These are phyloP conservation scores for Dermatemys mawii DNA, from an alignment of 2,113 vertebrate genomes.

Conservation along the genomic window DNA sequence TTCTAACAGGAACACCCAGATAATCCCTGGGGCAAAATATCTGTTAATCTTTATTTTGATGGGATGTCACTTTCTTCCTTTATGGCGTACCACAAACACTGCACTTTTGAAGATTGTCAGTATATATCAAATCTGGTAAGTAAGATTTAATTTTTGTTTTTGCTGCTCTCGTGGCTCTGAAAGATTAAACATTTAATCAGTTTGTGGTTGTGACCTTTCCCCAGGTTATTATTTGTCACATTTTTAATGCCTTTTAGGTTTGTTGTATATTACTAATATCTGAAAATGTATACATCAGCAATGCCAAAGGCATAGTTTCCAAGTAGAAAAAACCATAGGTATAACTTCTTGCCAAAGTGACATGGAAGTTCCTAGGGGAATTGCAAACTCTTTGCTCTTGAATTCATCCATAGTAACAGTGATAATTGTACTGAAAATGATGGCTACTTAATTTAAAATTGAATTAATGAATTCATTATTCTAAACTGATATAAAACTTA, in stretches of 20 bases:
- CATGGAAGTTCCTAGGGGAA: fast-evolving
- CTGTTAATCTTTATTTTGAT: slow-evolving; percentile 83
- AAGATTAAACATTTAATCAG: not conserved
- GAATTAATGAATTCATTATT: not conserved
- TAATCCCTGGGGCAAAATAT: slow-evolving; percentile 75
- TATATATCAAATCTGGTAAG: slow-evolving; percentile 67
- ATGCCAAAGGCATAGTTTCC: not conserved
- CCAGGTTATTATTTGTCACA: not conserved
- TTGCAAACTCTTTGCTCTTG: not conserved
- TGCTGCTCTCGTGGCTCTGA: not conserved
- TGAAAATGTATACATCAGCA: not conserved
- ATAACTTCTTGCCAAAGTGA: fast-evolving
- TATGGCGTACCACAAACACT: slow-evolving; percentile 84
- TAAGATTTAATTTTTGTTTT: not conserved
- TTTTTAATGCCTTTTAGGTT: not conserved
- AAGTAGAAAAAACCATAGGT: fast-evolving
- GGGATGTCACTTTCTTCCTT: slow-evolving; percentile 85
- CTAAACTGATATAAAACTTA: not conserved
- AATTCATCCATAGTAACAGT: not conserved
- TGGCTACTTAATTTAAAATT: not conserved
- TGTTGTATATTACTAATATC: not conserved
- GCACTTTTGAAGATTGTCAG: slow-evolving; percentile 64
- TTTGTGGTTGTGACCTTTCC: not conserved
- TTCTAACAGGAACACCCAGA: slow-evolving; percentile 81
- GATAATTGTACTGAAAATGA: not conserved